A percentile compares a stretch with the other conserved stretches of the same genome.
These are phyloP conservation scores for Fratercula arctica DNA, from an alignment of 2,797 vertebrate species.

Conservation along the genomic window DNA sequence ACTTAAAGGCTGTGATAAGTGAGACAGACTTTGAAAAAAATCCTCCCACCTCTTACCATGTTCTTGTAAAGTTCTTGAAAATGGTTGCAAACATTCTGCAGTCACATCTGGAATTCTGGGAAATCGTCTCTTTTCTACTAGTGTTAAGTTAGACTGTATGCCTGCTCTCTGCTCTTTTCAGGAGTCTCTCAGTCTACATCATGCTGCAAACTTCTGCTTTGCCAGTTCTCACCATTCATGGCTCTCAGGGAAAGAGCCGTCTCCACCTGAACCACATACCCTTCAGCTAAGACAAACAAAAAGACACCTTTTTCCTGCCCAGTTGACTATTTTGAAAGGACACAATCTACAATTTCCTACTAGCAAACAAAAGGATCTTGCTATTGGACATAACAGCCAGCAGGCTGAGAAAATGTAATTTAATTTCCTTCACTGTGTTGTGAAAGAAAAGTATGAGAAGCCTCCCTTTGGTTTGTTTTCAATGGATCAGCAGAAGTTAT, in stretches of 20 bases:
- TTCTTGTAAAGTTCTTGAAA: neutral
- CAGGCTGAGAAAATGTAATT: neutral
- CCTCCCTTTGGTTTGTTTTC: neutral
- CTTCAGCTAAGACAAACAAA: neutral
- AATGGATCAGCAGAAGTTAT: neutral
- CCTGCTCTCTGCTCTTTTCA: neutral
- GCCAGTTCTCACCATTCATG: fast-evolving
- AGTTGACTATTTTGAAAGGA: neutral
- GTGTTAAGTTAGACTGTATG: neutral
- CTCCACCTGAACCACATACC: neutral
- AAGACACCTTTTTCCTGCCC: fast-evolving
- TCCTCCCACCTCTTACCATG: neutral
- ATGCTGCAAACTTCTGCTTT: neutral
- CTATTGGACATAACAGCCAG: neutral
- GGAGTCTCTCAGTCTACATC: neutral
- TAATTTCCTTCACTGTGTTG: neutral
- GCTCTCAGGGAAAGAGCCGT: neutral
- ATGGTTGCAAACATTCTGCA: neutral
- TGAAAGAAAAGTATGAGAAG: neutral
- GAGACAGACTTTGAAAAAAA: neutral
- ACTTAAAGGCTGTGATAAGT: neutral
- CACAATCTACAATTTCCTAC: neutral
- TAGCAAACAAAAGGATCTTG: neutral
- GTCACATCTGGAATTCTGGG: neutral
- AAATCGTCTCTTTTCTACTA: neutral